phyloP scores from a whole-genome alignment of 2,113 vertebrate species.

The Redunca redunca region DNA sequence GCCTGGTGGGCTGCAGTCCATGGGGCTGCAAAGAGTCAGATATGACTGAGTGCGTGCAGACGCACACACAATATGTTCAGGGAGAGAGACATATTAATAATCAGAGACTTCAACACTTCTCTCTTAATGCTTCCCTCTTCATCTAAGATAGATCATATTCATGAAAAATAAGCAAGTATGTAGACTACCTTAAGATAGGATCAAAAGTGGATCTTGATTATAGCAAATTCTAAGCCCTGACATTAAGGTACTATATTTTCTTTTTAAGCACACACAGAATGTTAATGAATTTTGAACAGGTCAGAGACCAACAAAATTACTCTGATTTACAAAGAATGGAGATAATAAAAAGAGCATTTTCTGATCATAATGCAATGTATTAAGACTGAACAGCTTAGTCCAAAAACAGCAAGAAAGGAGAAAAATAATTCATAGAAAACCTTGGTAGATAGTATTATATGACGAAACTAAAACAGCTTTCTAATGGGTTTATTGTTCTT shows the following conservation, averaged over 20 bases:
- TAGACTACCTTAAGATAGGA: neutral
- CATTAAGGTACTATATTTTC: neutral
- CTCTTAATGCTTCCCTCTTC: neutral
- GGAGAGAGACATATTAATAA: neutral
- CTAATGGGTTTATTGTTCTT: neutral
- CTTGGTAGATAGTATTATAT: neutral
- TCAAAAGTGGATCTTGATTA: neutral
- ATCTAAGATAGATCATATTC: neutral
- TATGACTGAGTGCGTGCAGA: accelerated
- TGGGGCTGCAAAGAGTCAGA: neutral
- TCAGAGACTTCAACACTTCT: neutral
- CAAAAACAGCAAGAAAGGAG: neutral
- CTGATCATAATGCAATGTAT: neutral
- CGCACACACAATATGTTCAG: neutral
- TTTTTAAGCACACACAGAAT: neutral
- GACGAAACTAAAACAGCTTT: neutral
- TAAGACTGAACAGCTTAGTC: neutral
- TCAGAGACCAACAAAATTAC: neutral
- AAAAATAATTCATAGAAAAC: neutral
- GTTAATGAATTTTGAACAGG: neutral
- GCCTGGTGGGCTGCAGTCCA: neutral
- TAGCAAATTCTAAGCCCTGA: neutral
- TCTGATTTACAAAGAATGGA: neutral
- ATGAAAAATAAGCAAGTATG: neutral
- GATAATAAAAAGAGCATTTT: neutral